These are phyloP conservation scores for Podarcis cretensis DNA, from an alignment of 2,113 vertebrate genomes.

Conservation along the genomic window DNA sequence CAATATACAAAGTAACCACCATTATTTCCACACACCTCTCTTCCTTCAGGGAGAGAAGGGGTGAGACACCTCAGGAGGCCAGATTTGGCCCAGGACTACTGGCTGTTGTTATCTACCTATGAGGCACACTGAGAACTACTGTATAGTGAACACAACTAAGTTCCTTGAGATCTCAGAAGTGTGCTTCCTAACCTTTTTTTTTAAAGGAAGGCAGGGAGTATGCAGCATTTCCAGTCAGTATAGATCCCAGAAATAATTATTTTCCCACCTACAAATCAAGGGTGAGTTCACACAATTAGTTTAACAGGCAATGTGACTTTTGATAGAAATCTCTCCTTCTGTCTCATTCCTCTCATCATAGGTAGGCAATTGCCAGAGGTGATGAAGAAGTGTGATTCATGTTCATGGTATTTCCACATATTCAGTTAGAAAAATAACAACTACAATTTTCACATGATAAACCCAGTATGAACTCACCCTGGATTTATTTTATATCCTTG, in stretches of 20 bases:
- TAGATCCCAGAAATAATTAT: conserved; percentile 19
- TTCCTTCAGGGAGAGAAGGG: not conserved
- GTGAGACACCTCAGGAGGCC: too few relatives aligned
- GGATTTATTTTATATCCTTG: conserved; percentile 19
- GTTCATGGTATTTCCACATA: not conserved
- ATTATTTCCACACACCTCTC: not conserved
- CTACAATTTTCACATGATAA: conserved; percentile 14
- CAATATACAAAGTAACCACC: not conserved
- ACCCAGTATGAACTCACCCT: conserved; percentile 33
- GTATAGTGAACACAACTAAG: not conserved
- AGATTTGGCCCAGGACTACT: not conserved
- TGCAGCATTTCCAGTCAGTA: conserved; percentile 10
- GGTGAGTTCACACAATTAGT: conserved; percentile 3
- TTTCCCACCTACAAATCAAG: conserved; percentile 1
- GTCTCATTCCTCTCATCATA: not conserved
- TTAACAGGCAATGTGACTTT: not conserved
- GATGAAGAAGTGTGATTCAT: not conserved
- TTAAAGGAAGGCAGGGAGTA: not conserved
- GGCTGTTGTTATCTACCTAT: not conserved
- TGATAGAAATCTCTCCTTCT: not conserved
- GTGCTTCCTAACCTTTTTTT: not conserved
- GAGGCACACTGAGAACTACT: too few relatives aligned
- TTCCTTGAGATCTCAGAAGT: conserved; percentile 27
- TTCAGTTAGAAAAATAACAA: conserved; percentile 24
- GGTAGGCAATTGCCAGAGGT: not conserved